Conservation (phyloP, 2,888 invertebrate genomes). For the Nineta flava region DNA sequence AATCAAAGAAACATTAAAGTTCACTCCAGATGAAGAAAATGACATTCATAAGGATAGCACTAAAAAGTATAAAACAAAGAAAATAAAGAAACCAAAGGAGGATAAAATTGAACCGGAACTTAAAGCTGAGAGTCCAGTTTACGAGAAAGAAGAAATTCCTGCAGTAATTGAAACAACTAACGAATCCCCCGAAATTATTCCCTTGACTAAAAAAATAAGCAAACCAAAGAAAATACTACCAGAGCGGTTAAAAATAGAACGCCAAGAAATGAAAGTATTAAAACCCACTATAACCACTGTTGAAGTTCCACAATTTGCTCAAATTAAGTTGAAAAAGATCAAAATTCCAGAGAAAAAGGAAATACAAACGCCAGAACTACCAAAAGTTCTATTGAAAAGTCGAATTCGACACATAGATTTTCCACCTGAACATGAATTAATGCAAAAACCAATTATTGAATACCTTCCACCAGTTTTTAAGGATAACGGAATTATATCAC, state of each 20-base stretch:
- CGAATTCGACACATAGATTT: constrained; percentile 36
- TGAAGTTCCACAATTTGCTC: constrained; percentile 38
- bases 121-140: too few species aligned
- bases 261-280: constrained; percentile 35
- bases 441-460: constrained; percentile 15
- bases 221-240: constrained; percentile 17
- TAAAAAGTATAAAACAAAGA: too few species aligned
- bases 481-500: constrained; percentile 50
- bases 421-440: constrained; percentile 33
- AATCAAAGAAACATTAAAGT: too few species aligned
- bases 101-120: too few species aligned
- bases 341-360: constrained; percentile 30
- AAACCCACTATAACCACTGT: constrained; percentile 38
- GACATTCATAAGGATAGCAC: too few species aligned
- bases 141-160: too few species aligned
- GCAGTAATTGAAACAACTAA: too few species aligned
- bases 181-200: too few species aligned
- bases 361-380: constrained; percentile 22
- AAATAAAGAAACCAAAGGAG: too few species aligned
- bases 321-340: constrained; percentile 48
- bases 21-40: too few species aligned
- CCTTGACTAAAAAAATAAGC: constrained; percentile 12
- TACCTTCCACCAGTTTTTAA: constrained; percentile 34
- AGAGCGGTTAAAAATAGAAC: constrained; percentile 38
- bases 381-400: constrained; percentile 32